Base-by-base conservation (phyloP, 2,888 invertebrate species). In the Campoletis raptor region DNA sequence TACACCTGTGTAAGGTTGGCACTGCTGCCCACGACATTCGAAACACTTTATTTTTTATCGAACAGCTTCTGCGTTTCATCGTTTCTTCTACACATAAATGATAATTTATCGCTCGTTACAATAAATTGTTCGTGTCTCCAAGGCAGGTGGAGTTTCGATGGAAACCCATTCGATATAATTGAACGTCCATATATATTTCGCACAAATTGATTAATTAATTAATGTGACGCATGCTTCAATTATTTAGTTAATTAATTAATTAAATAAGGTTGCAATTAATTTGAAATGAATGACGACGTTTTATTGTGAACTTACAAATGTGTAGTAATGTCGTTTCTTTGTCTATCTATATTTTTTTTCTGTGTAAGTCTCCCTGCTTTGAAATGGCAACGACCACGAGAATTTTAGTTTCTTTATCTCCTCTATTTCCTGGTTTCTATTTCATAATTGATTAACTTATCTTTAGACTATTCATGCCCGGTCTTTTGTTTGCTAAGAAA, bases 11-110 rank as follows among this genome's bases (percentile, higher is more conserved):
- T 64, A 48, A 45, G 42, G 24, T 8, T 57, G 21, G 37, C 67
- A 78, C 57, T 24, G 67, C 57, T 81, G 52, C 15, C 36, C 7
- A 54, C 85, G 70, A 69, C 64, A 42, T 69, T 21, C 52, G 48
- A 73, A 81, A 66, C 57, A 69, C 77, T 78, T 82, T 64, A 6
- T 12, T 69, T 69, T 45, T 69, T 45, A 9, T 69, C 42, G 12
- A 21, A 15, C 30, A 69, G 24, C 10, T 69, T 24, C 45, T 69
- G 42, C 21, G 4, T 40, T 45, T 15, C 15, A 42, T 24, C 42
- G 12, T 10, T 69, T 45, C 12, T 15, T 10, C 3, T 12, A 57
- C 30, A n/a, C n/a, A 30, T 30, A 57, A 4, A 24, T 57, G 57
- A 21, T 57, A 57, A 57, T 57, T 24, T 15, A 30, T 30, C 24